Conservation (phyloP, 2,797 vertebrate genomes). For the Lemur catta region DNA sequence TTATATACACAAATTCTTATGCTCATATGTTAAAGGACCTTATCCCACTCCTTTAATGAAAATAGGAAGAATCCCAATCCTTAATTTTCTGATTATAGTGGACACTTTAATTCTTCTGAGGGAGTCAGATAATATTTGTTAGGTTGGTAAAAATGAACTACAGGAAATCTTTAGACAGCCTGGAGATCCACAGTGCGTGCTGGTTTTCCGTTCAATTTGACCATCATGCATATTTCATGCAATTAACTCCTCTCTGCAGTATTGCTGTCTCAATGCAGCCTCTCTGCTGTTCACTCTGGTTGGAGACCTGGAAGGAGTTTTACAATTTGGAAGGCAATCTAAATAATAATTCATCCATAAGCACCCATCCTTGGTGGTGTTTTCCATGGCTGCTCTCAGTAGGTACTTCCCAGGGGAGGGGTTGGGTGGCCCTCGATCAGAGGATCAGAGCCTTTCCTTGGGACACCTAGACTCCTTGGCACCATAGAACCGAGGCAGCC, state of each 20-base stretch:
- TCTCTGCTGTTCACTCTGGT: background rate
- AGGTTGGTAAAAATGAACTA: background rate
- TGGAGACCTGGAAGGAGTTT: background rate
- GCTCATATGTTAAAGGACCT: background rate
- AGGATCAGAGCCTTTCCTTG: conserved; percentile 51
- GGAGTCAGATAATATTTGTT: background rate
- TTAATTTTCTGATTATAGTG: background rate
- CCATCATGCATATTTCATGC: background rate
- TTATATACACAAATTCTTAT: background rate
- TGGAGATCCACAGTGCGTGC: background rate
- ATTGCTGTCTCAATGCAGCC: background rate
- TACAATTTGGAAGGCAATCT: conserved; percentile 21
- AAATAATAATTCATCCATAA: background rate
- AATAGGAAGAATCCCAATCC: background rate
- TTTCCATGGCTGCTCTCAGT: conserved; percentile 40
- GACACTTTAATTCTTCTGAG: background rate
- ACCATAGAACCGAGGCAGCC: background rate
- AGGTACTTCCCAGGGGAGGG: conserved; percentile 41
- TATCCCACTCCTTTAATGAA: background rate
- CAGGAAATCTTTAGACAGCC: background rate
- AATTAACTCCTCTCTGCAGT: background rate
- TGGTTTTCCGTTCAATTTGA: background rate
- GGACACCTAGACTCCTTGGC: conserved; percentile 55
- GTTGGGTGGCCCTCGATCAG: conserved; percentile 7
- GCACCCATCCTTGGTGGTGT: background rate